Evolutionary conservation across 1,140 invertebrate species (phyloP), one percentile per base, ranked within the genome.

Genomic region (Bursaphelenchus mucronatus): DNA sequence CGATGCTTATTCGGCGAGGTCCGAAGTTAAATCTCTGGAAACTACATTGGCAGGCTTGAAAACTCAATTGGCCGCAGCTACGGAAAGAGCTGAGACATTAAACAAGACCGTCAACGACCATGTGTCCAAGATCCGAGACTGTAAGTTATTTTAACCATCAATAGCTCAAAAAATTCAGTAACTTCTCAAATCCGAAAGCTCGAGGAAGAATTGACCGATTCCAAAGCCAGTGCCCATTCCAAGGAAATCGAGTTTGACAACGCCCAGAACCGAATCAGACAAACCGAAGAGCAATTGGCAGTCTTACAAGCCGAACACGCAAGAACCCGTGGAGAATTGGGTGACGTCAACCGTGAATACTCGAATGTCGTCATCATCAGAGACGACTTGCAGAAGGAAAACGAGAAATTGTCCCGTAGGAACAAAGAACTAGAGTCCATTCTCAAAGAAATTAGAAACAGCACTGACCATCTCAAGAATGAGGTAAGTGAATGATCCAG

Each of bases 101-200:
- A 80, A 80, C 43, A 81, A 80, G 55, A 81, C 73, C 39, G 73
- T 80, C 66, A 81, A 71, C 61, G 78, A 80, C 63, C 69, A 81
- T 55, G 73, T 73, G 19, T 63, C 67, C 6, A 80, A 81, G 66
- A 78, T 80, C 30, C 53, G 77, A 39, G 77, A 79, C 9, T 66
- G 77, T 78, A 64, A 77, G 69, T 61, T 59, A 19, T 3, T 11
- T 65, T 11, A 0, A 17, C 44, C 13, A 46, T 19, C 19, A 7
- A 39, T 3, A 21, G 40, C 43, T 21, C 44, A 50, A 68, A 17
- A 45, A 15, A 46, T 76, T 50, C 40, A 78, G 72, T 79, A 56
- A 80, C 49, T 51, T 66, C 68, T 0, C 70, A 80, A 62, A 53
- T 77, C 54, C 71, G 77, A n/a, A 74, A 73, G 44, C 45, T 80